Percentiles rank a stretch among this genome's conserved stretches.
Conservation (phyloP, 2,888 invertebrate genomes). For the Caenorhabditis sp. region DNA sequence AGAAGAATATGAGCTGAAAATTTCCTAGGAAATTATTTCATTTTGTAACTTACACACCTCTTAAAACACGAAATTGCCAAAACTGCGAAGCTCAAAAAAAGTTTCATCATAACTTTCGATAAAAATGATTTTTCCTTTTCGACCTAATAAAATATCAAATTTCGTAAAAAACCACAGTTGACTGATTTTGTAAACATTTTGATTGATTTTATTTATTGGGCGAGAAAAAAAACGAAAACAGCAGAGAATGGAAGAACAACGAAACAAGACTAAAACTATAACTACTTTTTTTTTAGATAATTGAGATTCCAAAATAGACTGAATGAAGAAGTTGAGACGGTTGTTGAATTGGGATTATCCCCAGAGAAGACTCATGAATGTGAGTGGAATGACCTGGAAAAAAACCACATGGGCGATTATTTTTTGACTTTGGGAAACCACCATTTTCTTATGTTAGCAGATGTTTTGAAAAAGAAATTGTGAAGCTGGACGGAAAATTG, state of each 20-base stretch:
- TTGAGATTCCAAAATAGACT: not conserved
- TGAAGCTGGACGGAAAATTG: too few species aligned
- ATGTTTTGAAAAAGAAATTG: not conserved
- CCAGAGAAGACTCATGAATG: slow-evolving; percentile 61
- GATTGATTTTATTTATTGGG: not conserved
- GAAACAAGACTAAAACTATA: too few species aligned
- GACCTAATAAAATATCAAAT: not conserved
- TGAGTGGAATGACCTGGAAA: slow-evolving; percentile 58
- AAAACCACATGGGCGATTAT: slow-evolving; percentile 3
- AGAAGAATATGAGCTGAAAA: slow-evolving; percentile 12
- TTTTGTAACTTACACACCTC: too few species aligned
- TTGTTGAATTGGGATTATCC: slow-evolving; percentile 35
- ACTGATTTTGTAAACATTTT: not conserved
- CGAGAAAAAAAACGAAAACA: not conserved
- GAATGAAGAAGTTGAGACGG: not conserved
- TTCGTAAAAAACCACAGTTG: not conserved
- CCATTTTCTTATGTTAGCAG: too few species aligned
- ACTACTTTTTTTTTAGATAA: not conserved
- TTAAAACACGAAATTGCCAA: not conserved
- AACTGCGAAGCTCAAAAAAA: not conserved
- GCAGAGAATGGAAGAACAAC: not conserved
- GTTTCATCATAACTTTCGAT: not conserved
- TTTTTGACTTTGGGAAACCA: not conserved
- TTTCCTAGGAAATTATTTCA: not conserved
- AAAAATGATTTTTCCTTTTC: not conserved